Conservation (phyloP, 2,113 vertebrate genomes). For the Oplegnathus fasciatus region DNA sequence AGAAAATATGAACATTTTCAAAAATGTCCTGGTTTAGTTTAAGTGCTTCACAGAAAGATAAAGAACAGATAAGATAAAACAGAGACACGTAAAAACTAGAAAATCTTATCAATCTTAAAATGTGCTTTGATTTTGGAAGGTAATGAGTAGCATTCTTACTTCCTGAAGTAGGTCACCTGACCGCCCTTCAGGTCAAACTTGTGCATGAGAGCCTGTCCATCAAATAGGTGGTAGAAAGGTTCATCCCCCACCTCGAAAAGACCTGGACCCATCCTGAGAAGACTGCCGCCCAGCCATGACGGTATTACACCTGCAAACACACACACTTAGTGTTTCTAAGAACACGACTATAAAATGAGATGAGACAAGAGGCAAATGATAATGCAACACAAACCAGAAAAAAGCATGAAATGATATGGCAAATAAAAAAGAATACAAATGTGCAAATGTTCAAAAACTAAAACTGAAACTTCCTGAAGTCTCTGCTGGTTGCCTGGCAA, state of each 20-base stretch:
- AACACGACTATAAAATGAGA: too few species aligned
- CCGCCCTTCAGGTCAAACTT: constrained; percentile 97
- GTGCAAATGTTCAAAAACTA: too few species aligned
- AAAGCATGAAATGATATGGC: too few species aligned
- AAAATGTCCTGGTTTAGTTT: background rate
- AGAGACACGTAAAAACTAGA: background rate
- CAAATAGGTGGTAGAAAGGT: constrained; percentile 94
- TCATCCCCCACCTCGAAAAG: constrained; percentile 93
- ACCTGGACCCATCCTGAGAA: constrained; percentile 95
- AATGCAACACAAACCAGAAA: too few species aligned
- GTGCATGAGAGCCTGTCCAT: constrained; percentile 96
- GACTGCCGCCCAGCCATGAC: constrained; percentile 92
- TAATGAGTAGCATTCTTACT: constrained; percentile 77
- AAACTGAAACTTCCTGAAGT: too few species aligned
- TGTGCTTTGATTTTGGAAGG: background rate
- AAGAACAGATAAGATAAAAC: background rate
- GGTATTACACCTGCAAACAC: constrained; percentile 88
- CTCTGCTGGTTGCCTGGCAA: too few species aligned
- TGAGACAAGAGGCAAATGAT: too few species aligned
- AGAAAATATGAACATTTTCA: background rate
- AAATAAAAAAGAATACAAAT: too few species aligned
- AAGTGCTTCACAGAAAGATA: background rate
- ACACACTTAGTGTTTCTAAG: background rate
- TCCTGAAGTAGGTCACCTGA: constrained; percentile 92
- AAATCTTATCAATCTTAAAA: too few species aligned